phyloP scores from a whole-genome alignment of 2,113 vertebrate species.

The Saguinus imperator region DNA sequence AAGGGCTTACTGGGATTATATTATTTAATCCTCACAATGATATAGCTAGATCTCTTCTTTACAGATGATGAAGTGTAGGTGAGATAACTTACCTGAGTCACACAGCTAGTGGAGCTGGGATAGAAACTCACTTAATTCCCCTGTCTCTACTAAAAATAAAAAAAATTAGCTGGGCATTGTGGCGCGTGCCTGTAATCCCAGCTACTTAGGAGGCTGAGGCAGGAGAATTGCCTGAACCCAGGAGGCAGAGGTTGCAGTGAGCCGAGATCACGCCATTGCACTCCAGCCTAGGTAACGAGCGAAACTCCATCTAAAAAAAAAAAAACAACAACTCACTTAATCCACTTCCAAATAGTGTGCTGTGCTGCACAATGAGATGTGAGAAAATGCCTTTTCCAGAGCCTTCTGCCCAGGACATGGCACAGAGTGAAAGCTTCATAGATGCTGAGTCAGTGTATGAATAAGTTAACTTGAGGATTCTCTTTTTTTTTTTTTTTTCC shows the following conservation, averaged over 20 bases:
- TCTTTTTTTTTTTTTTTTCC: no score
- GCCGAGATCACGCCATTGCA: no score
- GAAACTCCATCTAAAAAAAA: no score
- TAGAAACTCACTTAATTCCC: not conserved
- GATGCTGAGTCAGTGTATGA: accelerated
- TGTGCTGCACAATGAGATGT: no score
- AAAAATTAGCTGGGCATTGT: no score
- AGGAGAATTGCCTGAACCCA: no score
- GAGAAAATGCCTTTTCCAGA: not conserved
- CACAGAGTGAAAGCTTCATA: not conserved
- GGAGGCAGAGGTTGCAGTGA: no score
- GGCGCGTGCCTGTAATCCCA: no score
- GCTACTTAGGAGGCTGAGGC: no score
- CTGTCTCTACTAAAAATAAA: no score
- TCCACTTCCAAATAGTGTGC: not conserved
- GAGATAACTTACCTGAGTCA: not conserved
- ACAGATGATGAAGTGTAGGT: not conserved
- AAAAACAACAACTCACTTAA: no score
- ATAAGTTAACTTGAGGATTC: accelerated
- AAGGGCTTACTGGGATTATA: not conserved
- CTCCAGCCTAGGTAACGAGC: no score
- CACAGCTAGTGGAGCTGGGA: not conserved
- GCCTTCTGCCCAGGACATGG: not conserved
- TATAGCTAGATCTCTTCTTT: not conserved
- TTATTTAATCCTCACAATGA: accelerated